phyloP scores from a whole-genome alignment of 2,888 invertebrate species.

The Leptogaster cylindrica region DNA sequence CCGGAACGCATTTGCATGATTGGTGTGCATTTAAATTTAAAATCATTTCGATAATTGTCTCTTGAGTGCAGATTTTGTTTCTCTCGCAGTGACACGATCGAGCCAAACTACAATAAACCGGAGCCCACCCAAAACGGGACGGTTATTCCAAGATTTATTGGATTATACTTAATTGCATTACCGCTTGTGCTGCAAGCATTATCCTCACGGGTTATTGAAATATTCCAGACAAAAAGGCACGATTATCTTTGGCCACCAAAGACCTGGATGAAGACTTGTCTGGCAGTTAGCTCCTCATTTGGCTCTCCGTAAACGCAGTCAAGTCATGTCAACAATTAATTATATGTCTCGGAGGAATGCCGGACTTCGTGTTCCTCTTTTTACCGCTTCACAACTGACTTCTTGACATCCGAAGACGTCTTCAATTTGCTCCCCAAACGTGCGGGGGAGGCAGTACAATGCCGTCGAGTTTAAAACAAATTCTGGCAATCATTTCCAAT shows the following conservation, averaged over 20 bases:
- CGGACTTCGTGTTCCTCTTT: not conserved
- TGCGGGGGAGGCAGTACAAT: not conserved
- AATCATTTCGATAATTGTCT: slow-evolving; percentile 1
- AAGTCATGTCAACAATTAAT: slow-evolving; percentile 9
- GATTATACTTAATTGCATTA: slow-evolving; percentile 2
- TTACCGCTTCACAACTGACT: not conserved
- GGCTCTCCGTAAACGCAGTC: not conserved
- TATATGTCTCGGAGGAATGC: slow-evolving; percentile 3
- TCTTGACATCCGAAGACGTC: slow-evolving; percentile 5
- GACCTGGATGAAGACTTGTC: not conserved
- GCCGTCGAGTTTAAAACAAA: not conserved
- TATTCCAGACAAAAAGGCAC: not conserved
- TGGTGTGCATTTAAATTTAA: not conserved
- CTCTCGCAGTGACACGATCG: no score
- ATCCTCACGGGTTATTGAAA: not conserved
- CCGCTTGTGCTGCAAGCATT: not conserved
- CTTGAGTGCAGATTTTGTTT: not conserved
- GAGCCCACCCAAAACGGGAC: no score
- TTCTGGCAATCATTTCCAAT: no score
- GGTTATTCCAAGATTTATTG: slow-evolving; percentile 4
- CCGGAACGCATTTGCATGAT: no score
- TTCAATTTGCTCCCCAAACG: slow-evolving; percentile 14
- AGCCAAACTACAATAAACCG: not conserved
- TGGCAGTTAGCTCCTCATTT: slow-evolving; percentile 1
- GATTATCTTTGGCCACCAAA: not conserved